These are phyloP conservation scores for Spongia lamella DNA, from an alignment of 37 sponge, comb jelly and placozoan genomes.

Conservation along the genomic window DNA sequence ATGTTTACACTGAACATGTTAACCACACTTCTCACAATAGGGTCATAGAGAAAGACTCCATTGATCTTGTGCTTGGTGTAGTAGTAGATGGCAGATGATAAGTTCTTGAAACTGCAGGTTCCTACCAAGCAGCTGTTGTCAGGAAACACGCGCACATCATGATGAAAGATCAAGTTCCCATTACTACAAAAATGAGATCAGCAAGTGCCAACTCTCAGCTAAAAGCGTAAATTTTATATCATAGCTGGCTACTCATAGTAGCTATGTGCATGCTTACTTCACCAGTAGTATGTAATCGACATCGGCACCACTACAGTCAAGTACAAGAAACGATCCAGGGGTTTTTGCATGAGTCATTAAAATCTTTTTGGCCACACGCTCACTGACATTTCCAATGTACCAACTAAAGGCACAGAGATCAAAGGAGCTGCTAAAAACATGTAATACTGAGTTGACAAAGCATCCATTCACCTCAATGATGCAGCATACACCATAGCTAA, in stretches of 20 bases:
- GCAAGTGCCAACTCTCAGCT: too few relatives aligned
- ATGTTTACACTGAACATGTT: too few relatives aligned
- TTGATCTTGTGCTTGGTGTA: conserved; percentile 53
- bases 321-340: conserved; percentile 50
- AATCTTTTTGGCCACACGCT: conserved; percentile 30
- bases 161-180: too few relatives aligned
- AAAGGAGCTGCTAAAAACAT: neutral
- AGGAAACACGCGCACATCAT: neutral
- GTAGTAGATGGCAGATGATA: conserved; percentile 44
- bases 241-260: too few relatives aligned
- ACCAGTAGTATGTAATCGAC: conserved; percentile 64
- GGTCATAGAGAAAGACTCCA: conserved; percentile 23
- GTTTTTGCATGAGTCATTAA: conserved; percentile 9
- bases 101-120: conserved; percentile 26
- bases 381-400: conserved; percentile 63
- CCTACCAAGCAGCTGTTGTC: conserved; percentile 35
- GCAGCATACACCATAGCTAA: too few relatives aligned
- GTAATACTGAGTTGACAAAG: neutral
- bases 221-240: too few relatives aligned
- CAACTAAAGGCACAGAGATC: conserved; percentile 46
- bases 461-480: too few relatives aligned
- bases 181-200: too few relatives aligned
- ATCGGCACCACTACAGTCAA: conserved; percentile 51
- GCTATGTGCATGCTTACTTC: conserved; percentile 46
- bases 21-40: too few relatives aligned